Base-by-base conservation (phyloP, 92 coral and sea anemone species). In the Heliopora coerulea region DNA sequence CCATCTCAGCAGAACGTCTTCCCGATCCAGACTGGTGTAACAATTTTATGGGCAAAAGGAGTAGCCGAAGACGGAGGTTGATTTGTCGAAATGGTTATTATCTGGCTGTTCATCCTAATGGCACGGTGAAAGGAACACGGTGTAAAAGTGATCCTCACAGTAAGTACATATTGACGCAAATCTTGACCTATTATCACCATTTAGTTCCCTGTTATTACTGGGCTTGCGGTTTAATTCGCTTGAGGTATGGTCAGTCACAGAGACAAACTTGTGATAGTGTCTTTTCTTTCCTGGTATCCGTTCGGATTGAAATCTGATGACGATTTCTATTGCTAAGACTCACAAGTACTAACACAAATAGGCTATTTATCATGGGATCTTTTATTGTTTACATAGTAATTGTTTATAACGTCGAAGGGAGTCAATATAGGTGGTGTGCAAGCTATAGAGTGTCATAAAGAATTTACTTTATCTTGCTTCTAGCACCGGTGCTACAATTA, bases 71-170 rank as follows among this genome's bases (percentile, higher is more conserved):
- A 59, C 72, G 91, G 26, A 65, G 86, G 50, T 56, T 88, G 42
- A 50, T 81, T 8, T 88, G 83, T 49, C 86, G 91, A 12, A 81
- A 76, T 49, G 91, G 91, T 6, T 88, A 80, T 73, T 88, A 88
- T 52, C 59, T 88, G 52, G 86, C 89, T 28, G 83, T 88, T 61
- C 85, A 80, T 46, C 89, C 91, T 3, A 88, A 88, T 39, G 91
- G 91, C 60, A 88, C 84, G 21, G 91, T 88, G 6, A 78, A 30
- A 67, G 91, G 91, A 3, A 88, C 91, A 20, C 74, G 78, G 29
- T 72, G 86, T 52, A 85, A 88, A 49, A 80, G 86, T 20, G 86
- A 80, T 42, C 91, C 91, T 56, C 83, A 81, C 60, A 83, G 91
- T 88, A 78, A 32, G 91, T 30, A 70, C 49, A 70, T 49, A 27